These are phyloP conservation scores for Cebidichthys violaceus DNA, from an alignment of 2,113 vertebrate species.

Conservation along the genomic window DNA sequence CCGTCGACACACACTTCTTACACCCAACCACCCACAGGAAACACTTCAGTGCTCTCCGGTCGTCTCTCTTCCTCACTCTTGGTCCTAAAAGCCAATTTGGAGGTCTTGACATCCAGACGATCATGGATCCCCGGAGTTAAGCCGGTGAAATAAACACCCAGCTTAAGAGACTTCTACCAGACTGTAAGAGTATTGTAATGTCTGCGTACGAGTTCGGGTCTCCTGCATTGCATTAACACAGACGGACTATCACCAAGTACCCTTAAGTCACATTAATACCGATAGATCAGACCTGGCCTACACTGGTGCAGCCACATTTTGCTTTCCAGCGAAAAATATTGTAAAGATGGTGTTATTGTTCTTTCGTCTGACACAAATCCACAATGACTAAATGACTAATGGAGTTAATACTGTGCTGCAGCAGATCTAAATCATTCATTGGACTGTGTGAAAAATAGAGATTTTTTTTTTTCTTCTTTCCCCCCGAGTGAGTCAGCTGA, in stretches of 20 bases:
- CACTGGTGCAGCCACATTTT: conserved; percentile 6
- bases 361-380: conserved; percentile 35
- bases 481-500: conserved; percentile 4
- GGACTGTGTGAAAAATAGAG: conserved; percentile 10
- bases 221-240: not conserved
- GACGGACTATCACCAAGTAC: not conserved
- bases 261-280: not conserved
- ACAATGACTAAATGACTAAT: conserved; percentile 38
- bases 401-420: conserved; percentile 34
- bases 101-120: conserved; percentile 61
- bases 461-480: not conserved
- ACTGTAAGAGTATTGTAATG: not conserved
- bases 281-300: not conserved
- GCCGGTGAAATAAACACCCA: conserved; percentile 40
- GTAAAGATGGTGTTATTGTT: conserved; percentile 14
- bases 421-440: conserved; percentile 33
- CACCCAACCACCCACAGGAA: conserved; percentile 44
- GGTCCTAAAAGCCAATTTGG: conserved; percentile 70
- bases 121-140: conserved; percentile 46
- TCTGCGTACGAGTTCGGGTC: not conserved
- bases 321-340: conserved; percentile 20
- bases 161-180: not conserved
- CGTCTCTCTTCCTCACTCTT: conserved; percentile 27
- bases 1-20: conserved; percentile 52
- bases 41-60: conserved; percentile 40